phyloP scores from a whole-genome alignment of 2,797 vertebrate species.

The Tauraco hartlaubi region DNA sequence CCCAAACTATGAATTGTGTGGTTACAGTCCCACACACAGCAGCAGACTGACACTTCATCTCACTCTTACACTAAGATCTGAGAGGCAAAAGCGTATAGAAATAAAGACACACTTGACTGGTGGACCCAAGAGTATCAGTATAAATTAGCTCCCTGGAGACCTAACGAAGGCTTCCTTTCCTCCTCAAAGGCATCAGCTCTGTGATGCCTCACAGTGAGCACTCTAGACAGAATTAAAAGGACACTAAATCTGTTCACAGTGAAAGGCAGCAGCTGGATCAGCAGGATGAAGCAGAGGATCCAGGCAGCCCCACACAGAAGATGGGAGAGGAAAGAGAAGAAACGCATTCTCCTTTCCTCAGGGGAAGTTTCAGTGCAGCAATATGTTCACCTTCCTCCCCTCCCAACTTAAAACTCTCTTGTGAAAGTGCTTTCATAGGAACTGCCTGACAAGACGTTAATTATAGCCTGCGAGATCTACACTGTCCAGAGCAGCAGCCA shows the following conservation, averaged over 20 bases:
- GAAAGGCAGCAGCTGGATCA: neutral
- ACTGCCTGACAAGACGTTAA: neutral
- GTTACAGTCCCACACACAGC: neutral
- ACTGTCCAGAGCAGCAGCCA: neutral
- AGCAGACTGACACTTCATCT: neutral
- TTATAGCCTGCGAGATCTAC: rapidly evolving
- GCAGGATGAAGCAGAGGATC: neutral
- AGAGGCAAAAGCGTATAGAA: neutral
- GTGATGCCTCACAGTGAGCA: neutral
- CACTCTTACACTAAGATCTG: neutral
- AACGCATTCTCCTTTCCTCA: neutral
- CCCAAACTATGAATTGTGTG: neutral
- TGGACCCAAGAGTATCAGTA: neutral
- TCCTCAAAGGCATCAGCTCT: neutral
- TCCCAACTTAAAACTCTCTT: neutral
- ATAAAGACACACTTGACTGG: conserved; percentile 8
- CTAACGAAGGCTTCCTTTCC: neutral
- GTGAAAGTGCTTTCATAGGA: neutral
- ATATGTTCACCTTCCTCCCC: neutral
- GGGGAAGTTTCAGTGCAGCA: neutral
- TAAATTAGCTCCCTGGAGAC: conserved; percentile 38
- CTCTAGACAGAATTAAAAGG: neutral
- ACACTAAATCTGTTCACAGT: neutral
- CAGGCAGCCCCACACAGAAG: neutral
- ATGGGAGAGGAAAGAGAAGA: rapidly evolving